Evolutionary conservation across 2,797 vertebrate genomes (phyloP).

Genomic region (Silurus lanzhouensis): DNA sequence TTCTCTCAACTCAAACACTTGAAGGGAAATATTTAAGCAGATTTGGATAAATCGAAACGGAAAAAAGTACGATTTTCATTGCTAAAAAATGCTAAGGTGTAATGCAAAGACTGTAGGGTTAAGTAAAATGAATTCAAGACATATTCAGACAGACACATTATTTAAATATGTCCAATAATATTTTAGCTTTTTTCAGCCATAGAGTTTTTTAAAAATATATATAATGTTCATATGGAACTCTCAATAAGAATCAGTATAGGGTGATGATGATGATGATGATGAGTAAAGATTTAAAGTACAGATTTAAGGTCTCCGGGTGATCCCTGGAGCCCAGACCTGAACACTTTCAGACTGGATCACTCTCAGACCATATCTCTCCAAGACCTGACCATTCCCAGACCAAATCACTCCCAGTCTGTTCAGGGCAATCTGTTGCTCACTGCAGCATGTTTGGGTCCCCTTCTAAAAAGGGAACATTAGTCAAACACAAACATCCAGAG

Average conservation of each 20-base stretch:
- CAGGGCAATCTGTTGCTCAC: not conserved
- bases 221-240: not conserved
- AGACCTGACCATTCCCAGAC: too few species aligned
- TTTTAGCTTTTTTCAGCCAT: not conserved
- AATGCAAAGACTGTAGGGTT: not conserved
- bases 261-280: not conserved
- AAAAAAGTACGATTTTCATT: not conserved
- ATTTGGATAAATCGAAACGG: not conserved
- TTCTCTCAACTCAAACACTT: not conserved
- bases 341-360: too few species aligned
- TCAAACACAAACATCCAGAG: not conserved
- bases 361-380: too few species aligned
- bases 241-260: not conserved
- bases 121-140: not conserved
- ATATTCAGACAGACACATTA: not conserved
- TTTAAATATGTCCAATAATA: not conserved
- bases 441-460: not conserved
- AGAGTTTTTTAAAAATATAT: too few species aligned
- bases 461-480: too few species aligned
- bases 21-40: not conserved
- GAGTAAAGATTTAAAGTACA: not conserved
- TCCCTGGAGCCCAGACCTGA: not conserved
- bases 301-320: not conserved
- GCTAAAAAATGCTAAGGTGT: not conserved
- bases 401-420: too few species aligned